Conservation (phyloP, 2,888 invertebrate species). For the Tribolium freemani region DNA sequence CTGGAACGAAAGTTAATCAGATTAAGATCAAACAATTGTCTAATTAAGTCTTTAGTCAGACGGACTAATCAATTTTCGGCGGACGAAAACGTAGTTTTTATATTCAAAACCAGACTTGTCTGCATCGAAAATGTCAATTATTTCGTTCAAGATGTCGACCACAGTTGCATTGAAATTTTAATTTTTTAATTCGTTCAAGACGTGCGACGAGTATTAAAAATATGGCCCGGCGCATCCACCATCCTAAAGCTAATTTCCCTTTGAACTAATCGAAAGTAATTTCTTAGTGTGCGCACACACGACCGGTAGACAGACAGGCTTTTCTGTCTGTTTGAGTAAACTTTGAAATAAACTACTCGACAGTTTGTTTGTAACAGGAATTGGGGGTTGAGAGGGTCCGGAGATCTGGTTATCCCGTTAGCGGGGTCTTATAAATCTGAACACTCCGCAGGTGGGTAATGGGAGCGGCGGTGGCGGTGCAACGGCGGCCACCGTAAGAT, state of each 20-base stretch:
- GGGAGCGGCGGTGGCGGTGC: conserved; percentile 47
- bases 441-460: conserved; percentile 63
- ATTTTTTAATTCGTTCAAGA: conserved; percentile 55
- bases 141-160: conserved; percentile 48
- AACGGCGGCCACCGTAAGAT: conserved; percentile 63
- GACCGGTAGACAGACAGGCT: conserved; percentile 4
- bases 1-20: conserved; percentile 63
- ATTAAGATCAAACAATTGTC: conserved; percentile 66
- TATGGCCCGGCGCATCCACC: conserved; percentile 28
- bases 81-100: conserved; percentile 26
- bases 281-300: conserved; percentile 36
- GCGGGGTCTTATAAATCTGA: conserved; percentile 60
- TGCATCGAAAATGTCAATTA: conserved; percentile 57
- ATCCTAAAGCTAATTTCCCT: conserved; percentile 33
- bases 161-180: conserved; percentile 54
- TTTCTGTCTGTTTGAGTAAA: conserved; percentile 38
- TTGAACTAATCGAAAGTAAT: conserved; percentile 40
- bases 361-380: conserved; percentile 37
- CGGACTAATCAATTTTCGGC: conserved; percentile 58
- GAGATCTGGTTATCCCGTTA: conserved; percentile 57
- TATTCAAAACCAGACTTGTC: conserved; percentile 39
- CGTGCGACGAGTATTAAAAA: conserved; percentile 43
- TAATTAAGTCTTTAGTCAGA: conserved; percentile 62
- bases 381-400: conserved; percentile 25
- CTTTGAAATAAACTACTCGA: conserved; percentile 42